Evolutionary conservation across 64 coral and sea anemone species (phyloP).

Genomic region (Dendrophyllia cribrosa): DNA sequence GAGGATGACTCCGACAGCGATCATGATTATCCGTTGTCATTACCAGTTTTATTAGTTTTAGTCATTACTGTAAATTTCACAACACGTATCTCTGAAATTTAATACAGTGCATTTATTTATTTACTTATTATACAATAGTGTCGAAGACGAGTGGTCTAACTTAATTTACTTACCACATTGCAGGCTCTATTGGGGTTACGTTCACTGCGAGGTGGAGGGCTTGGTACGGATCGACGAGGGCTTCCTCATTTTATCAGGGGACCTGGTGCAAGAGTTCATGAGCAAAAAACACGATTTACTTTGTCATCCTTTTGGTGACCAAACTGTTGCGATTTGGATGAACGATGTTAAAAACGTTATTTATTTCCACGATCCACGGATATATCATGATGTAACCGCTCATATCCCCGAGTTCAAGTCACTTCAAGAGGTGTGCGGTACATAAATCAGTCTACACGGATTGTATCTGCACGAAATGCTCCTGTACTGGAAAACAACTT

Average conservation of each 20-base stretch:
- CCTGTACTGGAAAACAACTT: slow-evolving; percentile 81
- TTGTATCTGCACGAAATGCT: slow-evolving; percentile 84
- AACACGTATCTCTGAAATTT: too few relatives aligned
- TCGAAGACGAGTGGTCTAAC: too few relatives aligned
- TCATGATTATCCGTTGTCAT: too few relatives aligned
- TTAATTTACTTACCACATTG: not conserved
- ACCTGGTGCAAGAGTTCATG: slow-evolving; percentile 79
- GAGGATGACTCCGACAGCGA: too few relatives aligned
- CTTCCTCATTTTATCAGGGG: slow-evolving; percentile 79
- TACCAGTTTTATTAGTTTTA: too few relatives aligned
- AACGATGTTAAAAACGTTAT: slow-evolving; percentile 80
- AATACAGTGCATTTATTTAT: too few relatives aligned
- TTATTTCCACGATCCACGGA: slow-evolving; percentile 88
- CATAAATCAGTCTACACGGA: slow-evolving; percentile 85
- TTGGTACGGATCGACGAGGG: slow-evolving; percentile 91
- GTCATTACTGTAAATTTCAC: too few relatives aligned
- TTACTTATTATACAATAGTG: too few relatives aligned
- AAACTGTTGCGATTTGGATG: slow-evolving; percentile 92
- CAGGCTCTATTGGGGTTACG: slow-evolving; percentile 94
- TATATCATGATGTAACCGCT: slow-evolving; percentile 79
- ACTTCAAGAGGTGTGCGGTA: slow-evolving; percentile 66
- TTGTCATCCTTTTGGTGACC: slow-evolving; percentile 96
- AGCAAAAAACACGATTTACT: slow-evolving; percentile 69
- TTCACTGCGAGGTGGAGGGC: slow-evolving; percentile 85
- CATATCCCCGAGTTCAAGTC: slow-evolving; percentile 72